Base-by-base conservation (phyloP, 1,140 invertebrate genomes). In the Drosophila rufa region DNA sequence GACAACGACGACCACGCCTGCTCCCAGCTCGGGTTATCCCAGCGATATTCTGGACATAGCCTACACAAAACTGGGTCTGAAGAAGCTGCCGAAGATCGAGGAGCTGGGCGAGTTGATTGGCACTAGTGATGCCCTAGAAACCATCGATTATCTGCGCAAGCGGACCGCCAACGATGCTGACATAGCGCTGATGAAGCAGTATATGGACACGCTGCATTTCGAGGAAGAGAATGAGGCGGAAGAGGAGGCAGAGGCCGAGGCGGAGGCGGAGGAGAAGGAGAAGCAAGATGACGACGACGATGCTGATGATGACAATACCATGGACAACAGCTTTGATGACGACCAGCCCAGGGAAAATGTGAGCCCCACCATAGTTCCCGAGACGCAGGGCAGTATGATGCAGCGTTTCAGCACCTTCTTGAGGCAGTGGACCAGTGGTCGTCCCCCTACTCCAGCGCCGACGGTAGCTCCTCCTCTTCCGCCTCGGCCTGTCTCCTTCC, bases 81-180 rank as follows among this genome's bases (percentile, higher is more conserved):
- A 75, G 42, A 74, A 91, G 47, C 61, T 92, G 53, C 91, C 91
- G 0, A 82, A 61, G 25, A 45, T 92, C 15, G 79, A 51, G 33
- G 77, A 92, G 38, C 55, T 92, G 3, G 79, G 82, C 8, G 77
- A 91, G 27, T 53, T 92, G 25, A 68, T 92, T 42, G 91, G 91
- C 9, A 92, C 91, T 0, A 47, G 60, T n/a, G 84, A 53, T 51
- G 47, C 66, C n/a, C n/a, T 45, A 2, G 89, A 92, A 17, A 92
- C 91, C 6, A 80, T 92, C 4, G 73, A 85, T 12, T 91, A 92
- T 27, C 78, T 92, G 17, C 82, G 85, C 2, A 55, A 75, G 2
- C 51, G 92, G 8, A 79, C 80, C 2, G 56, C 75, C 11, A 79
- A 77, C 22, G 91, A 87, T 12, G 75, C 82, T 15, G 91, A 89